phyloP scores from a whole-genome alignment of 2,797 vertebrate species.

The Anolis apletophallus region DNA sequence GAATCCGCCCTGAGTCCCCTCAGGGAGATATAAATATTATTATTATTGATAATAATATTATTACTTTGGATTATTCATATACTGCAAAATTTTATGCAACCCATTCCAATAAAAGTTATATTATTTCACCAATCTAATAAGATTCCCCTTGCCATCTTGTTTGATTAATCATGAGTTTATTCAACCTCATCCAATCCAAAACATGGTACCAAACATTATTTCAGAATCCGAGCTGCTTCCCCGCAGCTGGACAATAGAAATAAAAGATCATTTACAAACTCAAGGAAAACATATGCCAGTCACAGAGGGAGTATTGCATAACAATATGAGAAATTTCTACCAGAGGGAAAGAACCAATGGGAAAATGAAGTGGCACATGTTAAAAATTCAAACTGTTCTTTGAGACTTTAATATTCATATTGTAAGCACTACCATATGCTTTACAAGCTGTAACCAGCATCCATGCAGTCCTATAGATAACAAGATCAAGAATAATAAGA shows the following conservation, averaged over 20 bases:
- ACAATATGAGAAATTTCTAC: slow-evolving; percentile 58
- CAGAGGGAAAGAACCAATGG: slow-evolving; percentile 51
- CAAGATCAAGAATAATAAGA: slow-evolving; percentile 69
- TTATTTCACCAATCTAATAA: not conserved
- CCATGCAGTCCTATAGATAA: slow-evolving; percentile 67
- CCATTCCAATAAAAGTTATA: not conserved
- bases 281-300: not conserved
- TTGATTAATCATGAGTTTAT: not conserved
- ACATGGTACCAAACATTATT: not conserved
- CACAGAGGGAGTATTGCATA: slow-evolving; percentile 46
- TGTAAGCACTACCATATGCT: slow-evolving; percentile 69
- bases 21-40: too few relatives aligned
- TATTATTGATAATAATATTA: too few relatives aligned
- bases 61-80: not conserved
- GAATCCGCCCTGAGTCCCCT: too few relatives aligned
- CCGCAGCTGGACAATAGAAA: not conserved
- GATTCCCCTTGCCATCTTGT: not conserved
- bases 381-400: slow-evolving; percentile 62
- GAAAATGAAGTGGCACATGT: slow-evolving; percentile 63
- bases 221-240: not conserved
- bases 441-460: slow-evolving; percentile 72
- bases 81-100: not conserved
- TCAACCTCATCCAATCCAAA: not conserved
- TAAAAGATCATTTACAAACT: not conserved
- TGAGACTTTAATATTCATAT: slow-evolving; percentile 68